Evolutionary conservation across 2,888 invertebrate genomes (phyloP).

Genomic region (Dasypogon diadema): DNA sequence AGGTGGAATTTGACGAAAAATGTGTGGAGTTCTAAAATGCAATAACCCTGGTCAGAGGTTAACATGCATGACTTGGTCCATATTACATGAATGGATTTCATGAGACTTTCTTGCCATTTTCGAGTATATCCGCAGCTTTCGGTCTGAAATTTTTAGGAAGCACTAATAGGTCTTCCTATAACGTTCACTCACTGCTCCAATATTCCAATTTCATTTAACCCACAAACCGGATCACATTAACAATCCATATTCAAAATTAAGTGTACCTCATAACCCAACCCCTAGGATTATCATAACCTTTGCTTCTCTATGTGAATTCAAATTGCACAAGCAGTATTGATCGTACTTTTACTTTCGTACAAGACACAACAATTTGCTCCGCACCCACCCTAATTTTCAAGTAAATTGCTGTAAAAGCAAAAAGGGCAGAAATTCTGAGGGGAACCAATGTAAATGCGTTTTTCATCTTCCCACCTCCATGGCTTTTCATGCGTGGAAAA

Average conservation of each 20-base stretch:
- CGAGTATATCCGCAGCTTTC: background rate
- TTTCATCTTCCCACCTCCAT: conserved; percentile 2
- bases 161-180: too few species aligned
- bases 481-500: conserved; percentile 8
- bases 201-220: too few species aligned
- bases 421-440: background rate
- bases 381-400: background rate
- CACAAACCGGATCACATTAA: background rate
- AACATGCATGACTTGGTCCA: background rate
- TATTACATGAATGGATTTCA: background rate
- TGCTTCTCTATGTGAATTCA: background rate
- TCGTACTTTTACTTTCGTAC: background rate
- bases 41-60: background rate
- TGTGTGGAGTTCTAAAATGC: background rate
- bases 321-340: background rate
- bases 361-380: background rate
- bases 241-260: background rate
- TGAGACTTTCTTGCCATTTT: background rate
- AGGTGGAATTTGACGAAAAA: background rate
- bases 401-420: conserved; percentile 19
- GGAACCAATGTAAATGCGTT: conserved; percentile 10
- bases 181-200: too few species aligned
- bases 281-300: background rate
- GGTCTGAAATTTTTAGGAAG: too few species aligned
- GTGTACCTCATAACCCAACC: background rate